Evolutionary conservation across 30 jellyfish, hydroid and myxozoan genomes (phyloP), one percentile per base, ranked within the genome.

Genomic region (Cassiopea xamachana): DNA sequence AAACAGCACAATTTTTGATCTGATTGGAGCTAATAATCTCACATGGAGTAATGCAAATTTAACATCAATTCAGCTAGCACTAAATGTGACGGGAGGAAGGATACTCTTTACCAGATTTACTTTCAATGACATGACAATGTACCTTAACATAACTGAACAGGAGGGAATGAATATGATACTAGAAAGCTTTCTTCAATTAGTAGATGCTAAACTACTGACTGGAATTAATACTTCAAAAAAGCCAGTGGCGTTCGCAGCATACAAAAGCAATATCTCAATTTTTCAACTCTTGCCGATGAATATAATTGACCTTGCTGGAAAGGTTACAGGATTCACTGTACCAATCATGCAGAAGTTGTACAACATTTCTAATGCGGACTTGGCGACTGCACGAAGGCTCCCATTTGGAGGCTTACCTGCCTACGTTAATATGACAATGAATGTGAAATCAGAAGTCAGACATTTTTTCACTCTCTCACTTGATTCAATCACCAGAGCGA

Each of bases 381-480:
- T 74, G 58, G 50, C 16, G 14, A 49, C 16, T 16, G 79, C 94
- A 2, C 62, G 67, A 69, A 27, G 7, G 1, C 43, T 77, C 77
- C 51, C 19, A 39, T 69, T 87, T 50, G 80, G 84, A 7, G 51
- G 5, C 1, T 46, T 87, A 18, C 88, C 88, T 1, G 77, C 83
- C 0, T 61, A 74, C 46, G 94, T 78, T 13, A 87, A 87, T 18
- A 78, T 43, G 75, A 48, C 39, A 2, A 44, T 78, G 67, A 58
- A 58, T 16, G 75, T 64, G 17, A 1, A 48, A 19, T 68, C 80
- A 1, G 68, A 44, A 16, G 2, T 87, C 3, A 87, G 67, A 47
- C 94, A 87, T 64, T 87, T 60, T 70, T 62, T 62, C 17, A 87
- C 89, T 8, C 45, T 87, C 89, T 87, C 94, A 0, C 46, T 62